Evolutionary conservation across 1,140 invertebrate genomes (phyloP).

Genomic region (Oryctes rhinoceros): DNA sequence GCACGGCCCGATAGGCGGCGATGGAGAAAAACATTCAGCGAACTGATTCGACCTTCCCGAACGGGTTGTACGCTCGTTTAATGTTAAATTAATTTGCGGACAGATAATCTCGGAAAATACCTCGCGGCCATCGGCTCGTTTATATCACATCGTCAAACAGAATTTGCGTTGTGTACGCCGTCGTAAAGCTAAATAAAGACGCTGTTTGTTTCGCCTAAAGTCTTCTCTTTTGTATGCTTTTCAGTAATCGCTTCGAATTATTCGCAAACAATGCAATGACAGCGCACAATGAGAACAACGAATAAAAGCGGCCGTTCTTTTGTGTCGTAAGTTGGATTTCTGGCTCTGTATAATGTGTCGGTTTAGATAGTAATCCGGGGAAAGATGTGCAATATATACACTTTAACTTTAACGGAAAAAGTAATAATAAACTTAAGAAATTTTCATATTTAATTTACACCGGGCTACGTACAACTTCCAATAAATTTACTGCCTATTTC

Average conservation of each 20-base stretch:
- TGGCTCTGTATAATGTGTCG: too few species aligned
- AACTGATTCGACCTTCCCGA: constrained; percentile 28
- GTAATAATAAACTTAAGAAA: too few species aligned
- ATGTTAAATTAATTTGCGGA: constrained; percentile 34
- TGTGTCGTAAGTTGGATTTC: too few species aligned
- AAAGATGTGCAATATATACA: too few species aligned
- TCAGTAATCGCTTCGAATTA: constrained; percentile 10
- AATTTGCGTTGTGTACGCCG: not conserved
- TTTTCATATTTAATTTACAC: too few species aligned
- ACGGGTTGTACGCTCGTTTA: constrained; percentile 28
- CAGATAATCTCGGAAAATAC: constrained; percentile 20
- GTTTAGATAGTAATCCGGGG: too few species aligned
- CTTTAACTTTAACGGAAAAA: too few species aligned
- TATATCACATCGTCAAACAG: constrained; percentile 2
- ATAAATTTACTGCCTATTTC: too few species aligned
- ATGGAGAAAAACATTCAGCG: constrained; percentile 8
- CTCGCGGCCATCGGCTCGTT: constrained; percentile 3
- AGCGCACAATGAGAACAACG: not conserved
- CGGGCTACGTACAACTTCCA: too few species aligned
- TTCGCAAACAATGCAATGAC: not conserved
- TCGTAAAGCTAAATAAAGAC: constrained; percentile 2
- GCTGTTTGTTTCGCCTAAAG: constrained; percentile 5
- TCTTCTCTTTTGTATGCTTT: not conserved
- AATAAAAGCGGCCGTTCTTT: too few species aligned
- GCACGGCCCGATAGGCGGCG: not conserved